Evolutionary conservation across 2,888 invertebrate species (phyloP), one percentile per base, ranked within the genome.

Genomic region (Drosophila planitibia): DNA sequence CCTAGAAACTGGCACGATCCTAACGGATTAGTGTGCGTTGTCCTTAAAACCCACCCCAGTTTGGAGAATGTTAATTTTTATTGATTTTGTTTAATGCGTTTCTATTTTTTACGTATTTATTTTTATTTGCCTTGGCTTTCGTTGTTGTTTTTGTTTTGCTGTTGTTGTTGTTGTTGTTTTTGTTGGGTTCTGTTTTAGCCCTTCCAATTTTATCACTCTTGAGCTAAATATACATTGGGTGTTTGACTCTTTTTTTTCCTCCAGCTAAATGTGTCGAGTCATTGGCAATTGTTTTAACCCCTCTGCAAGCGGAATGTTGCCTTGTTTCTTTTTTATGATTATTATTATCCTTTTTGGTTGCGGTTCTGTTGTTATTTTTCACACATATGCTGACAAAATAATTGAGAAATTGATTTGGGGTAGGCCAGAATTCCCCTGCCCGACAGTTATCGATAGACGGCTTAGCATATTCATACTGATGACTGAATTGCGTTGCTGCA

Each of bases 21-120:
- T 33, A 62, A 44, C 14, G 44, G 12, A 28, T 49, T 60, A 28
- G 44, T 25, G 53, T 57, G 61, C 52, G 25, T 35, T 58, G 19
- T 32, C 44, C 32, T n/a, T 30, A 25, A 49, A 51, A 67, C 37
- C 74, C 66, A 74, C 81, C 79, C 79, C 61, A n/a, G 7, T 14
- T 14, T 25, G 32, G 30, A 12, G 54, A 9, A n/a, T 88, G 83
- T 85, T 87, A 90, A 87, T 89, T 90, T 87, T 90, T 87, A 87
- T 90, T 87, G 90, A 90, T 87, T 87, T 89, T 90, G 71, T 65
- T 82, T 89, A 90, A 90, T 89, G 90, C 83, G 79, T 88, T 87
- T 81, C 66, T 64, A 71, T 79, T 85, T 81, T 78, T 88, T 76
- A 66, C 79, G 57, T 81, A 75, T 85, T 89, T 84, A 77, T 89